A percentile compares a stretch with the other conserved stretches of the same genome.
phyloP scores from a whole-genome alignment of 2,888 invertebrate species.

The Listrodromus nycthemerus region DNA sequence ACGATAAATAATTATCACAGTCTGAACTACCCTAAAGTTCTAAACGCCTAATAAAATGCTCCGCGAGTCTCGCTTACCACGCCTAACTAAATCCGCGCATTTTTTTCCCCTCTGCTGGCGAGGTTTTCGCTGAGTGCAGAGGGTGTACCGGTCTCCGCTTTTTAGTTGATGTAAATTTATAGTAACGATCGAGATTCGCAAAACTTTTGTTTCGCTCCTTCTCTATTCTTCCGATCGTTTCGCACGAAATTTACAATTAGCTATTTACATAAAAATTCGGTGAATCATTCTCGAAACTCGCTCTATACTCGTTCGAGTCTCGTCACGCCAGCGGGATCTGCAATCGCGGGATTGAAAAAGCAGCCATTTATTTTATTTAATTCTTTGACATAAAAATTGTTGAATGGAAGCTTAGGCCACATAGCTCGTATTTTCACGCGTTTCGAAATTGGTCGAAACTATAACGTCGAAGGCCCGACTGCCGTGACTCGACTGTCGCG shows the following conservation, averaged over 20 bases:
- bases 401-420: slow-evolving; percentile 28
- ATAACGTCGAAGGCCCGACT: background rate
- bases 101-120: slow-evolving; percentile 5
- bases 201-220: background rate
- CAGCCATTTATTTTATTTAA: background rate
- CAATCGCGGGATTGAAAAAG: background rate
- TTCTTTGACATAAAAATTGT: background rate
- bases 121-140: background rate
- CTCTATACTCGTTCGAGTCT: slow-evolving; percentile 35
- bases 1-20: slow-evolving; percentile 83
- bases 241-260: slow-evolving; percentile 42
- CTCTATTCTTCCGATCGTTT: slow-evolving; percentile 12
- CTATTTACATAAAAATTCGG: slow-evolving; percentile 51
- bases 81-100: slow-evolving; percentile 51
- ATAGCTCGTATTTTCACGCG: background rate
- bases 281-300: slow-evolving; percentile 50
- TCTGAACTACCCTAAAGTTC: slow-evolving; percentile 80
- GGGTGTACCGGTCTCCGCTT: slow-evolving; percentile 39
- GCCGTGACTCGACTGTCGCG: slow-evolving; percentile 56
- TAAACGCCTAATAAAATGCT: slow-evolving; percentile 68
- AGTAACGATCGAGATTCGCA: slow-evolving; percentile 29
- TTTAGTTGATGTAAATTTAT: background rate
- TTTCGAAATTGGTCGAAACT: background rate
- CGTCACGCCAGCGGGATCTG: slow-evolving; percentile 26
- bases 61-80: slow-evolving; percentile 42